Conservation (phyloP, 2,113 vertebrate species). For the Entelurus aequoreus region DNA sequence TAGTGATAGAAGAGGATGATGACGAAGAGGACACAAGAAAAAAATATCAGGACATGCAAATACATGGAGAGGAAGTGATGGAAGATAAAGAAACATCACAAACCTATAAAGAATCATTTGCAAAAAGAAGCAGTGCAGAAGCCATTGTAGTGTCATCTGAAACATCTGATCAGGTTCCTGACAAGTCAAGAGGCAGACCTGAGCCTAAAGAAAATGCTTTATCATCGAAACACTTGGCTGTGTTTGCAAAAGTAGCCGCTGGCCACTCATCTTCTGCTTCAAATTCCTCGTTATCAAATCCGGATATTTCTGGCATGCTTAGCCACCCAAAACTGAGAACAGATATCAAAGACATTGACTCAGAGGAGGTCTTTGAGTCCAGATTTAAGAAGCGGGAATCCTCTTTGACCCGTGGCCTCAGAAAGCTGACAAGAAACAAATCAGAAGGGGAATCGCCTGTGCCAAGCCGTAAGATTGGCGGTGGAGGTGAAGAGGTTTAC, state of each 20-base stretch:
- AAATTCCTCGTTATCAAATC: slow-evolving; percentile 25
- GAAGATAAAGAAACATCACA: slow-evolving; percentile 2
- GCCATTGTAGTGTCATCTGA: slow-evolving; percentile 50
- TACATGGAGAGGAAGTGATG: slow-evolving; percentile 16
- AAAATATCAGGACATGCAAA: slow-evolving; percentile 13
- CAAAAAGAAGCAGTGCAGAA: slow-evolving; percentile 75
- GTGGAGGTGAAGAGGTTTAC: slow-evolving; percentile 84
- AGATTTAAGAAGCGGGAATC: slow-evolving; percentile 90
- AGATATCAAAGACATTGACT: slow-evolving; percentile 86
- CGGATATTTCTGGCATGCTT: slow-evolving; percentile 18
- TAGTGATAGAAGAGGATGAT: slow-evolving; percentile 47
- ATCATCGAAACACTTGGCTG: slow-evolving; percentile 62
- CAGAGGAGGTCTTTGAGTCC: slow-evolving; percentile 90
- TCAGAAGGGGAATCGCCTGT: slow-evolving; percentile 81
- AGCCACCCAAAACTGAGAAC: slow-evolving; percentile 52
- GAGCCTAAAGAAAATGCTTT: slow-evolving; percentile 14
- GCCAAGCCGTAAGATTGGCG: slow-evolving; percentile 46
- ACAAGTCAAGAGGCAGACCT: not conserved
- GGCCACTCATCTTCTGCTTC: slow-evolving; percentile 14
- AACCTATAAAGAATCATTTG: slow-evolving; percentile 30
- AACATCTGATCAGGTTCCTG: slow-evolving; percentile 12
- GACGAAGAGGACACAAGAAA: slow-evolving; percentile 35
- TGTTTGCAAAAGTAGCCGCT: slow-evolving; percentile 68
- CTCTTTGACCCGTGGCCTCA: slow-evolving; percentile 80
- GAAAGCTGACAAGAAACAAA: slow-evolving; percentile 82